A percentile compares a stretch with the other conserved stretches of the same genome.
These are phyloP conservation scores for Drosophila gunungcola DNA, from an alignment of 1,140 invertebrate genomes.

Conservation along the genomic window DNA sequence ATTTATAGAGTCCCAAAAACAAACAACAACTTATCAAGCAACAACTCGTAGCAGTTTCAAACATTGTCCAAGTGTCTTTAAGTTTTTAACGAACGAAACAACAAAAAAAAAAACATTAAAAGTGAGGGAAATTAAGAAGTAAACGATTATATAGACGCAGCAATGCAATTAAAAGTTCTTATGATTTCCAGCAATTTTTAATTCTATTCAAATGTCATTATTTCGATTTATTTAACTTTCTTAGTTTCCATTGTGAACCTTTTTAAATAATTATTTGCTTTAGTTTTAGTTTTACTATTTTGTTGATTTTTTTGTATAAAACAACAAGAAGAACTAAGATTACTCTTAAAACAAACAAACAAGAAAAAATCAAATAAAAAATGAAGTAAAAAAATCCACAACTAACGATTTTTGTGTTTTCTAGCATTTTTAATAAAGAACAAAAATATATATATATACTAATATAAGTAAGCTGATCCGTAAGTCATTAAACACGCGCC, in stretches of 20 bases:
- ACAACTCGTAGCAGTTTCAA: conserved; percentile 69
- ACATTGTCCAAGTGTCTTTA: conserved; percentile 78
- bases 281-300: conserved; percentile 75
- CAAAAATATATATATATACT: conserved; percentile 32
- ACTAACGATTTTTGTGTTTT: conserved; percentile 40
- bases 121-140: conserved; percentile 8
- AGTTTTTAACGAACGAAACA: conserved; percentile 77
- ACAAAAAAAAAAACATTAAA: conserved; percentile 17
- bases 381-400: conserved; percentile 56
- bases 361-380: conserved; percentile 70
- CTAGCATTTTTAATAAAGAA: conserved; percentile 45
- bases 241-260: conserved; percentile 61
- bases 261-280: conserved; percentile 67
- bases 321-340: conserved; percentile 61
- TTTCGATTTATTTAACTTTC: conserved; percentile 27
- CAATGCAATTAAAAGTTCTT: conserved; percentile 52
- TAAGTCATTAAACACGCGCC: conserved; percentile 35
- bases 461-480: conserved; percentile 46
- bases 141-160: conserved; percentile 50
- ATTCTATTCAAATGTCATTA: conserved; percentile 27
- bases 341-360: conserved; percentile 55
- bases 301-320: conserved; percentile 76
- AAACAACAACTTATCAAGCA: conserved; percentile 30
- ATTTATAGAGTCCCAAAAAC: conserved; percentile 26
- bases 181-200: conserved; percentile 42